A percentile compares a stretch with the other conserved stretches of the same genome.
Evolutionary conservation across 2,888 invertebrate species (phyloP).

Genomic region (Leptinotarsa rubiginosa): DNA sequence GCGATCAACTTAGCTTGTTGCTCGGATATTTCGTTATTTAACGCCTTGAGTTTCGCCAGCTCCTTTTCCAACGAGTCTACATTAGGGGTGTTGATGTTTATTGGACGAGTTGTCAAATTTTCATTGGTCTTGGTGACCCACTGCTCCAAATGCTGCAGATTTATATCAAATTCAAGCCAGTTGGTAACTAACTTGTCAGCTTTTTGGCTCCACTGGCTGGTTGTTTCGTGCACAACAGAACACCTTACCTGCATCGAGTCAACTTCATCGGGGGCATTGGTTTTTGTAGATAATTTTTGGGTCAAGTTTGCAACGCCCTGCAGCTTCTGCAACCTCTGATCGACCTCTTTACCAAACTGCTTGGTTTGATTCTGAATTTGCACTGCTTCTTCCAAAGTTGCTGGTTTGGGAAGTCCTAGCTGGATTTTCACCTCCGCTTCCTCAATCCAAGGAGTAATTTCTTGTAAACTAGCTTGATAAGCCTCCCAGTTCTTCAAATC

Average conservation of each 20-base stretch:
- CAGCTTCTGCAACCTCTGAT: constrained; percentile 79
- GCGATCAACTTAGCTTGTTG: constrained; percentile 86
- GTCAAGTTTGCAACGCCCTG: constrained; percentile 80
- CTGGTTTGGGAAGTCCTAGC: constrained; percentile 79
- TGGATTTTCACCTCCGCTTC: constrained; percentile 86
- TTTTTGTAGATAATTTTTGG: constrained; percentile 80
- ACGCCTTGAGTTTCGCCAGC: constrained; percentile 80
- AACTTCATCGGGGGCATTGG: constrained; percentile 84
- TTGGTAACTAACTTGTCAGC: constrained; percentile 81
- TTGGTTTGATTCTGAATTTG: constrained; percentile 79
- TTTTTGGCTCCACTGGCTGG: constrained; percentile 82
- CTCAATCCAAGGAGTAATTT: constrained; percentile 90
- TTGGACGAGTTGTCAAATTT: constrained; percentile 70
- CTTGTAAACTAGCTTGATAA: constrained; percentile 82
- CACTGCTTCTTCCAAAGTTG: constrained; percentile 83
- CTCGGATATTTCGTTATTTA: constrained; percentile 86
- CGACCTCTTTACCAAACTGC: constrained; percentile 82
- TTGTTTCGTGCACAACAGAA: constrained; percentile 85
- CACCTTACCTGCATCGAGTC: constrained; percentile 86
- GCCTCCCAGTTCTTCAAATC: constrained; percentile 88
- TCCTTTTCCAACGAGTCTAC: constrained; percentile 82
- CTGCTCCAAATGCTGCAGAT: constrained; percentile 79
- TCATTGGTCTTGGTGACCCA: constrained; percentile 82
- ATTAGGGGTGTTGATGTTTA: constrained; percentile 77
- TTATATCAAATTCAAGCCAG: constrained; percentile 86